Evolutionary conservation across 2,113 vertebrate species (phyloP), one percentile per base, ranked within the genome.

Genomic region (Tichodroma muraria): DNA sequence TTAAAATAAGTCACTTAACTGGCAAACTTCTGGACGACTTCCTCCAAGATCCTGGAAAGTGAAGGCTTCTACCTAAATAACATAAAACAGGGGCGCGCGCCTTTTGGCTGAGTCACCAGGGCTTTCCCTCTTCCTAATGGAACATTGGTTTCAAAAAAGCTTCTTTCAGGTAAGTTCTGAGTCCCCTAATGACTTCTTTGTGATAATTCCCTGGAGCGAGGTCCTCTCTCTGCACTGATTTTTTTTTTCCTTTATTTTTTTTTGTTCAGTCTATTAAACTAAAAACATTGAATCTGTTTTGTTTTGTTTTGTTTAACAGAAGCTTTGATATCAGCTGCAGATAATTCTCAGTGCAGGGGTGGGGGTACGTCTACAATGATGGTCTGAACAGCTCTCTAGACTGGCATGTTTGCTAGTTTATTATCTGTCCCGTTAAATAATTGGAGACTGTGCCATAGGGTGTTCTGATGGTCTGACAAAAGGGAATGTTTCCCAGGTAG

Each of bases 21-120:
- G 97, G 98, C 98, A 98, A 98, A 98, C 96, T 97, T 98, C 97
- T 98, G 98, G 98, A 98, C 97, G 97, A 97, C 97, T 97, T 98
- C 98, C 98, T 98, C 98, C 98, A 98, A 97, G 98, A 98, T 98
- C 97, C 98, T 98, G 98, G 98, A 98, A 98, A 97, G 97, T 98
- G 98, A 98, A 98, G 98, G 98, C 98, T 98, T 97, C 97, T 98
- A 98, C 98, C 96, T 98, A 97, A 97, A 92, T 96, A 97, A 97
- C 97, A 97, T 95, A 96, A 98, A 98, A 98, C 98, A 98, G 98
- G 98, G 98, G 98, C 95, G 98, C 97, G 98, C 97, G 86, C 94
- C 98, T 98, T 98, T 98, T 98, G 98, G 97, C 97, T 97, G 98
- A 98, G 98, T 98, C 98, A 97, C 97, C 98, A 98, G 98, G 98